phyloP scores from a whole-genome alignment of 2,797 vertebrate species.

The Hyperoplus lanceolatus region DNA sequence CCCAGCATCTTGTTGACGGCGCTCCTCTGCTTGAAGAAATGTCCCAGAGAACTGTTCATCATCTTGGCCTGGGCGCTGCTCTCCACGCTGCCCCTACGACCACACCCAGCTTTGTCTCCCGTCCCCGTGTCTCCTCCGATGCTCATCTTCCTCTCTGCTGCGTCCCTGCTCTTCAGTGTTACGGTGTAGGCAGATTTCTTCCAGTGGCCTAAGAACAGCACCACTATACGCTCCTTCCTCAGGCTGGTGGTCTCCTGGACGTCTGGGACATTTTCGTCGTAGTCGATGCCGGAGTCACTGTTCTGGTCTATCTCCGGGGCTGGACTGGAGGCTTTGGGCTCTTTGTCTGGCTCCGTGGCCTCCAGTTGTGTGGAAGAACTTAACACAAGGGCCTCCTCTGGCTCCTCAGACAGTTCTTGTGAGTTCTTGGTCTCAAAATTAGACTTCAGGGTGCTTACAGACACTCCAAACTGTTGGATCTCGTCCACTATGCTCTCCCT shows the following conservation, averaged over 20 bases:
- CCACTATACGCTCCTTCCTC: slow-evolving; percentile 93
- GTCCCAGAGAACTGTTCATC: slow-evolving; percentile 83
- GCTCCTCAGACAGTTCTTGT: slow-evolving; percentile 39
- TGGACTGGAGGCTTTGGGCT: slow-evolving; percentile 36
- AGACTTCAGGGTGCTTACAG: slow-evolving; percentile 89
- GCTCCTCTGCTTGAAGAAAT: slow-evolving; percentile 90
- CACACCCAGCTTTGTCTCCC: slow-evolving; percentile 9
- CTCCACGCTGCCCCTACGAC: slow-evolving; percentile 38
- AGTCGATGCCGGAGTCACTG: slow-evolving; percentile 86
- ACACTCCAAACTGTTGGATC: slow-evolving; percentile 93
- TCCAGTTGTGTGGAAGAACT: slow-evolving; percentile 23
- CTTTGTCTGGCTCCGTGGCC: slow-evolving; percentile 28
- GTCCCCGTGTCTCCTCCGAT: slow-evolving; percentile 40
- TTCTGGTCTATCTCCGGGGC: slow-evolving; percentile 75
- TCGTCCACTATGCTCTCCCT: slow-evolving; percentile 88
- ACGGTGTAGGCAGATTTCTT: slow-evolving; percentile 90
- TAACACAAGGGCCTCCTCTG: slow-evolving; percentile 26
- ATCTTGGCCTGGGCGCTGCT: slow-evolving; percentile 65
- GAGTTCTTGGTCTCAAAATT: slow-evolving; percentile 89
- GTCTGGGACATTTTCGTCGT: slow-evolving; percentile 75
- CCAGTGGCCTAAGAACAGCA: slow-evolving; percentile 96
- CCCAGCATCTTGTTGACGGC: slow-evolving; percentile 90
- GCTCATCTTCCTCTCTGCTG: slow-evolving; percentile 80
- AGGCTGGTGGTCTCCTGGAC: slow-evolving; percentile 87
- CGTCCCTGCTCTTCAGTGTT: slow-evolving; percentile 79